Evolutionary conservation across 2,797 vertebrate species (phyloP), one percentile per base, ranked within the genome.

Genomic region (Pangasius macronema): DNA sequence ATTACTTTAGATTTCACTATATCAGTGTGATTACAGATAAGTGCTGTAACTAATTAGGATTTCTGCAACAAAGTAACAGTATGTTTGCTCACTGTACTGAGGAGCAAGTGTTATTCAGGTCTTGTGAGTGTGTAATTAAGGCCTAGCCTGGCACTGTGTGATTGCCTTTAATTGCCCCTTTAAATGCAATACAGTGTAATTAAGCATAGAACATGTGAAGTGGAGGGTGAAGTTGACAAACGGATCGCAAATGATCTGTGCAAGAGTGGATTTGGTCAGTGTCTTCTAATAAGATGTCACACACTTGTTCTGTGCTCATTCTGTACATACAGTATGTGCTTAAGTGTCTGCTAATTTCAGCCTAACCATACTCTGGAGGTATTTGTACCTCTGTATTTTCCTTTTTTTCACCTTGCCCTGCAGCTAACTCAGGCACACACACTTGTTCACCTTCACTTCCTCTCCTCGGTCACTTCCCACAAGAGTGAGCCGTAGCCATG

Each of bases 401-500:
- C 1, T 93, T 92, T 59, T 93, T 94, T 95, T 94, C 94, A 94
- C 93, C 90, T 94, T 94, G 95, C 94, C 96, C 96, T 95, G 95
- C 96, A 96, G 96, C 96, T 96, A 96, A 94, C 16, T 2, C 51
- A 57, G 24, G 24, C 77, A 80, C 77, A 80, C 80, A 81, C 61
- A 83, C 61, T 83, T 95, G 96, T 97, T 98, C 97, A 97, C 97
- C 97, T 98, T 99, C 96, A 97, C 97, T 96, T 96, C 96, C 95
- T 95, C 93, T 95, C 95, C 93, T 93, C 93, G 95, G 94, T 96
- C 96, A 96, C 96, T 95, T 95, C 96, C 95, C 94, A 93, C 95
- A 95, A 97, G 97, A 97, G 96, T 96, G 93, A 93, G 94, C 91
- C 76, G 93, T 92, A 94, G 93, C 94, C 93, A 85, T 91, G 90